phyloP scores from a whole-genome alignment of 2,797 vertebrate genomes.

The Forpus xanthops region DNA sequence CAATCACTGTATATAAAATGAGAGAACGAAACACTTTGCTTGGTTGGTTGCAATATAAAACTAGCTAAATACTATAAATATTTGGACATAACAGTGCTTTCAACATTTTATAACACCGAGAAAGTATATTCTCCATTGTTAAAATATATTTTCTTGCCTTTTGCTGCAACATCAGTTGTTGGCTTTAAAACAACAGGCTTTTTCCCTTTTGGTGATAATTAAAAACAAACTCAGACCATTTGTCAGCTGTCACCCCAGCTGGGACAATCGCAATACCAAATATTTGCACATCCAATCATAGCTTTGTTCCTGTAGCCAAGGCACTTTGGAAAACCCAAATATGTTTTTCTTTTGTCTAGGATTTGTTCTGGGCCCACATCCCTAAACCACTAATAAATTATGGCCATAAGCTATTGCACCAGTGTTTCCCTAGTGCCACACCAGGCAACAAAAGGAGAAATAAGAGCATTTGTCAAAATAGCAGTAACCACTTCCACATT shows the following conservation, averaged over 20 bases:
- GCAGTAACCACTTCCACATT: conserved; percentile 13
- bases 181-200: conserved; percentile 36
- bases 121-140: conserved; percentile 4
- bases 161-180: conserved; percentile 45
- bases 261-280: conserved; percentile 57
- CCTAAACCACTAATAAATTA: conserved; percentile 67
- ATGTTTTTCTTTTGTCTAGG: conserved; percentile 74
- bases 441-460: conserved; percentile 32
- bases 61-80: conserved; percentile 28
- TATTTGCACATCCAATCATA: conserved; percentile 59
- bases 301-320: conserved; percentile 65
- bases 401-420: neutral
- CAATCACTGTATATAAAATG: neutral
- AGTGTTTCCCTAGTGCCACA: conserved; percentile 40
- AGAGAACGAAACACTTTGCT: neutral
- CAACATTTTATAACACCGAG: neutral
- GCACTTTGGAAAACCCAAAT: conserved; percentile 59
- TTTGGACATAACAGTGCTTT: conserved; percentile 23
- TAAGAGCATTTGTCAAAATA: conserved; percentile 24
- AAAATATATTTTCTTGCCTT: conserved; percentile 10
- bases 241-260: conserved; percentile 61
- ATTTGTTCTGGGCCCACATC: conserved; percentile 66
- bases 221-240: conserved; percentile 59
- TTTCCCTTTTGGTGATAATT: conserved; percentile 64
- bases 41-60: neutral